These are phyloP conservation scores for Lanius ludovicianus DNA, from an alignment of 2,113 vertebrate genomes.

Conservation along the genomic window DNA sequence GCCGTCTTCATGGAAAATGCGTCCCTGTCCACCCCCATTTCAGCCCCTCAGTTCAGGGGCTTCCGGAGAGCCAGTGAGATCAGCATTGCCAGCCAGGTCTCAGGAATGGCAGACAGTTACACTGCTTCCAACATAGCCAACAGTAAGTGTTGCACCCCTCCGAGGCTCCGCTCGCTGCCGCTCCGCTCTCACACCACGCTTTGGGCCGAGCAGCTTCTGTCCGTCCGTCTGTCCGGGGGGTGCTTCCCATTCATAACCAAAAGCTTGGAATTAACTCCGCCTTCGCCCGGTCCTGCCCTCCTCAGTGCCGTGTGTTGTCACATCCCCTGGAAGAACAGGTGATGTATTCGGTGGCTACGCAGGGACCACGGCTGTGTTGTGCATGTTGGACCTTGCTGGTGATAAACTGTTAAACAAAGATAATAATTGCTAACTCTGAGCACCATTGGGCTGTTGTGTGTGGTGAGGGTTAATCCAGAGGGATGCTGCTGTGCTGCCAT, in stretches of 20 bases:
- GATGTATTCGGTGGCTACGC: neutral
- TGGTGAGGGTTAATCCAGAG: neutral
- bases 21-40: constrained; percentile 88
- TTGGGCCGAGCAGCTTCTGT: neutral
- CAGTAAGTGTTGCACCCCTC: constrained; percentile 83
- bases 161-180: neutral
- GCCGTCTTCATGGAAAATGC: constrained; percentile 90
- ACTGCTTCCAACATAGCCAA: constrained; percentile 93
- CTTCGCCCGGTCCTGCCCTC: fast-evolving
- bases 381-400: neutral
- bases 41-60: constrained; percentile 84
- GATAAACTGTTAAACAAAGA: neutral
- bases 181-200: neutral
- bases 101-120: constrained; percentile 97
- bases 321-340: neutral
- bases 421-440: neutral
- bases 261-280: fast-evolving
- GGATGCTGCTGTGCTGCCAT: neutral
- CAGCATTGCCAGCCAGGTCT: constrained; percentile 98
- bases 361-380: neutral
- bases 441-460: neutral
- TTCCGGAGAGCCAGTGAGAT: constrained; percentile 94
- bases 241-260: neutral
- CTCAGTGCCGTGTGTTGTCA: fast-evolving
- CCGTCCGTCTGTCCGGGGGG: neutral